Conservation (phyloP, 2,888 invertebrate species). For the Tipula vernalis region DNA sequence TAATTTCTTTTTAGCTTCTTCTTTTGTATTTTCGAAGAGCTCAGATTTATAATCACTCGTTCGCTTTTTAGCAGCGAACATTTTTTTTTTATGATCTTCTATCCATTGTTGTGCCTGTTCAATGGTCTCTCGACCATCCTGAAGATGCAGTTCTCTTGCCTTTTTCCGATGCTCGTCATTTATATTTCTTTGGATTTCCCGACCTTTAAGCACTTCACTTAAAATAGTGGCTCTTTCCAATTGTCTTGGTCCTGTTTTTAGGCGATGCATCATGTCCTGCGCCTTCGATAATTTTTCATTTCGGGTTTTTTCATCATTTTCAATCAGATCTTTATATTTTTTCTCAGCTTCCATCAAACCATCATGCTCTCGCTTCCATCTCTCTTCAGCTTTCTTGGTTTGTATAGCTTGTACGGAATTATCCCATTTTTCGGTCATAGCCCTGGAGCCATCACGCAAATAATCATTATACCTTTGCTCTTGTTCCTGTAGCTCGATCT, state of each 20-base stretch:
- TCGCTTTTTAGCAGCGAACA: conserved; percentile 23
- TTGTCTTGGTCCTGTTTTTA: conserved; percentile 29
- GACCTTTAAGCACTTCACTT: conserved; percentile 29
- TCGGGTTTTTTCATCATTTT: conserved; percentile 23
- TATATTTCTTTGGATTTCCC: conserved; percentile 27
- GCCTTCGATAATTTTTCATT: conserved; percentile 27
- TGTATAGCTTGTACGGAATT: conserved; percentile 31
- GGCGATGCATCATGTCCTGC: conserved; percentile 26
- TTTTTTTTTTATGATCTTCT: conserved; percentile 27
- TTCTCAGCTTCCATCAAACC: conserved; percentile 17
- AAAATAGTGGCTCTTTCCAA: conserved; percentile 30
- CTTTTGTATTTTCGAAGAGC: conserved; percentile 24
- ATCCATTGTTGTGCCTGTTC: conserved; percentile 31
- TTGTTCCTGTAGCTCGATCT: conserved; percentile 21
- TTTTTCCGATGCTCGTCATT: conserved; percentile 24
- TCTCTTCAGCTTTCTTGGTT: conserved; percentile 12
- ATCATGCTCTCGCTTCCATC: conserved; percentile 20
- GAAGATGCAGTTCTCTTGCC: conserved; percentile 26
- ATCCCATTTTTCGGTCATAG: conserved; percentile 36
- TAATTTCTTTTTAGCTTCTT: conserved; percentile 22
- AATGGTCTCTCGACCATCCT: conserved; percentile 24
- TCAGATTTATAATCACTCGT: conserved; percentile 26
- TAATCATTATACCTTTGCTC: conserved; percentile 31
- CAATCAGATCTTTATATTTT: conserved; percentile 17
- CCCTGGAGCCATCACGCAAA: conserved; percentile 32